Conservation (phyloP, 2,113 vertebrate genomes). For the Blennius ocellaris region DNA sequence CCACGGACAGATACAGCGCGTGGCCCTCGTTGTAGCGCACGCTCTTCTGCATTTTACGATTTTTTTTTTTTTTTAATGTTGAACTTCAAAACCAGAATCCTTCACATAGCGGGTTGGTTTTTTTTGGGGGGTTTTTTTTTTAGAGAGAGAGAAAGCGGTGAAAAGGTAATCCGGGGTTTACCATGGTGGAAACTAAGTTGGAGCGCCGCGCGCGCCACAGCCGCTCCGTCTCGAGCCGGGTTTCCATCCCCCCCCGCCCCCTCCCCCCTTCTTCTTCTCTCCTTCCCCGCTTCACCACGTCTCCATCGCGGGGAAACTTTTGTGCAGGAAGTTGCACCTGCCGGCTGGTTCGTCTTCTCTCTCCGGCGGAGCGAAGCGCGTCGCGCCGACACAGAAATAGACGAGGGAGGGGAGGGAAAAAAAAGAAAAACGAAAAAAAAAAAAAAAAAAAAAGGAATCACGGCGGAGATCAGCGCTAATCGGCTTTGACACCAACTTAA, state of each 20-base stretch:
- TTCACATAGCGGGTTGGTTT: not conserved
- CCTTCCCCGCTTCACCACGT: not conserved
- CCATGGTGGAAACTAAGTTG: constrained; percentile 63
- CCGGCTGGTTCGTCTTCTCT: not conserved
- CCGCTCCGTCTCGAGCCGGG: not conserved
- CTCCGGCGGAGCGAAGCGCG: not conserved
- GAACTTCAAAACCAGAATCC: constrained; percentile 29
- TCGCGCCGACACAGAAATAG: constrained; percentile 54
- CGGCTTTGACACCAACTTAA: constrained; percentile 89
- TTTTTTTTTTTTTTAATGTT: not conserved
- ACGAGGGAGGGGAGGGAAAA: too few relatives aligned
- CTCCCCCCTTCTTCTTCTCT: too few relatives aligned
- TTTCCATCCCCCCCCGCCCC: not conserved
- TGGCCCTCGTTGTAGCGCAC: constrained; percentile 97
- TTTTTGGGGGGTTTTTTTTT: not conserved
- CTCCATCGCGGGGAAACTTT: constrained; percentile 43
- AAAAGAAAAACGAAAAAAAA: too few relatives aligned
- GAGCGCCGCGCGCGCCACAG: constrained; percentile 36
- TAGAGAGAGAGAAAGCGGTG: constrained; percentile 25
- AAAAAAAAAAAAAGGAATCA: constrained; percentile 82
- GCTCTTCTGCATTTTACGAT: constrained; percentile 93
- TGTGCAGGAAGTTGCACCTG: not conserved
- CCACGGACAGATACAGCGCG: constrained; percentile 89
- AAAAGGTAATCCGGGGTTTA: constrained; percentile 65
- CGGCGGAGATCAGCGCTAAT: constrained; percentile 88